A percentile compares a stretch with the other conserved stretches of the same genome.
These are phyloP conservation scores for Sciurus carolinensis DNA, from an alignment of 2,797 vertebrate species.

Conservation along the genomic window DNA sequence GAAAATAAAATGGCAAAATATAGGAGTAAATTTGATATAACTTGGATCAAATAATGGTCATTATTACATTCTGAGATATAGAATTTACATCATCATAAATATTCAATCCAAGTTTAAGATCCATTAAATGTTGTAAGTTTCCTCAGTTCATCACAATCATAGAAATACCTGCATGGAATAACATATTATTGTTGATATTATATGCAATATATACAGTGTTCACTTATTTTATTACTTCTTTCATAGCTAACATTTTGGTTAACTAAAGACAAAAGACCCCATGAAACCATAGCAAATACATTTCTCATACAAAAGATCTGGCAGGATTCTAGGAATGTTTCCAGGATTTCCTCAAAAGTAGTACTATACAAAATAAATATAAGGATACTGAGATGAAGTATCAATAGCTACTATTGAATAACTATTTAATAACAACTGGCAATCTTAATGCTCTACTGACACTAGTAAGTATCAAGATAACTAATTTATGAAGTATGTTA, in stretches of 20 bases:
- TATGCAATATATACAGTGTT: not conserved
- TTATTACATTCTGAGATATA: not conserved
- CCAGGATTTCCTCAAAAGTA: not conserved
- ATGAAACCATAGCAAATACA: not conserved
- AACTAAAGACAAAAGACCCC: not conserved
- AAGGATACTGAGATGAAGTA: not conserved
- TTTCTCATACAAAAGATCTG: not conserved
- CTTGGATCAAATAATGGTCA: not conserved
- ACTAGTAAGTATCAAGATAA: not conserved
- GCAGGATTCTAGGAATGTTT: not conserved
- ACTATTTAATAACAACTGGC: not conserved
- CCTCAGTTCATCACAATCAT: not conserved
- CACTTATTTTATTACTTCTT: slow-evolving; percentile 1
- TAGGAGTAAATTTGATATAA: not conserved
- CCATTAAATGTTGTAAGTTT: not conserved
- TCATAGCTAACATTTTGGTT: not conserved
- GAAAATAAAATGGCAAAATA: not conserved
- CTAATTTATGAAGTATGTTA: not conserved
- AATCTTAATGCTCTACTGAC: not conserved
- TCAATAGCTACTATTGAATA: not conserved
- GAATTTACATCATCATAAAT: not conserved
- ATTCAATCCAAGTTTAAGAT: not conserved
- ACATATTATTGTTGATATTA: not conserved
- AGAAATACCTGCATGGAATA: slow-evolving; percentile 14
- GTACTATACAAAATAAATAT: not conserved